Evolutionary conservation across 2,888 invertebrate genomes (phyloP).

Genomic region (Ectobius pallidus): DNA sequence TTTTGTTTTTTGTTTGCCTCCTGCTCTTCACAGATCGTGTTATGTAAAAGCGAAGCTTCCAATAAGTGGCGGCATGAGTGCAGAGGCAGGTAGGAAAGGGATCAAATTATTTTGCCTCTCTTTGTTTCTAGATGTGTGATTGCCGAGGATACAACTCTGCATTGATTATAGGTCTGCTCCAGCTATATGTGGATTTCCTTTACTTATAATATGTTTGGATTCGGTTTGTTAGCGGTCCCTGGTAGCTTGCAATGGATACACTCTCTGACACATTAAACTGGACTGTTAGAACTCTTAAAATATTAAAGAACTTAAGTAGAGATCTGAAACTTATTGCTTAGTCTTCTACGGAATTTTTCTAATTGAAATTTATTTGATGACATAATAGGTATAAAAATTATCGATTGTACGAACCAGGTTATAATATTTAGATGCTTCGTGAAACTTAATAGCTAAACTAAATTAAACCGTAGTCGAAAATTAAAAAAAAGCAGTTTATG

Average conservation of each 20-base stretch:
- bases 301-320: too few species aligned
- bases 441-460: too few species aligned
- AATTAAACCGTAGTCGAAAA: too few species aligned
- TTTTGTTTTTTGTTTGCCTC: too few species aligned
- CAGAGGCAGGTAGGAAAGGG: background rate
- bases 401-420: too few species aligned
- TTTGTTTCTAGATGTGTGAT: slow-evolving; percentile 15
- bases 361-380: too few species aligned
- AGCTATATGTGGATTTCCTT: background rate
- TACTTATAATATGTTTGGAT: background rate
- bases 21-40: background rate
- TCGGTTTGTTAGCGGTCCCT: background rate
- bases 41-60: background rate
- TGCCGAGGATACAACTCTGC: background rate
- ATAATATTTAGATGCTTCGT: too few species aligned
- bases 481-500: too few species aligned
- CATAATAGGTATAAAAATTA: too few species aligned
- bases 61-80: background rate
- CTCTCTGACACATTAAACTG: background rate
- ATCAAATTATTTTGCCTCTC: background rate
- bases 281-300: too few species aligned
- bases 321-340: too few species aligned
- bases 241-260: background rate
- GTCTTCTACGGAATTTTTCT: too few species aligned
- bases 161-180: slow-evolving; percentile 9